Percentiles rank a stretch among this genome's conserved stretches.
phyloP scores from a whole-genome alignment of 2,888 invertebrate genomes.

The Mellilla xanthometata region DNA sequence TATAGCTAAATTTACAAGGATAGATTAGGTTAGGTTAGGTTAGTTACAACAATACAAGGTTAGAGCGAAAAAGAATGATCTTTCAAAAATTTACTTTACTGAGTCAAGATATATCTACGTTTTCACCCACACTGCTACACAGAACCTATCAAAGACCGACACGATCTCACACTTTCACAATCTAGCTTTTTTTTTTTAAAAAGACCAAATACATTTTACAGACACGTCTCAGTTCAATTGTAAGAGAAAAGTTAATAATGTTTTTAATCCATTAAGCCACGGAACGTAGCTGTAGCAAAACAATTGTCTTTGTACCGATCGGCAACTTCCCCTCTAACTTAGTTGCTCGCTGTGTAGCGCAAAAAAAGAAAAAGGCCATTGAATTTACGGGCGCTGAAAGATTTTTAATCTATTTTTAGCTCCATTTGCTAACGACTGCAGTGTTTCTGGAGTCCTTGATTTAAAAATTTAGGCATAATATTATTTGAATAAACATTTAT shows the following conservation, averaged over 20 bases:
- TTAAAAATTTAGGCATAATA: neutral
- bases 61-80: too few species aligned
- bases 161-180: too few species aligned
- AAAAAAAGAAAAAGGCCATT: conserved; percentile 8
- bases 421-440: too few species aligned
- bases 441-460: neutral
- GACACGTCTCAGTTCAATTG: conserved; percentile 1
- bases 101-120: too few species aligned
- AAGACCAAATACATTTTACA: neutral
- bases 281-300: conserved; percentile 16
- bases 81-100: too few species aligned
- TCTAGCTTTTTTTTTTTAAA: too few species aligned
- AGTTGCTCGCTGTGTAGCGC: conserved; percentile 5
- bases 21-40: too few species aligned
- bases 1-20: too few species aligned
- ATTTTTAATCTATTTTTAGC: conserved; percentile 1
- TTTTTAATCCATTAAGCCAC: conserved; percentile 24
- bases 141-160: too few species aligned
- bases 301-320: conserved; percentile 29
- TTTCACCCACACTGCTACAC: too few species aligned
- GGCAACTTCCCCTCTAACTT: conserved; percentile 10
- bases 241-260: conserved; percentile 10
- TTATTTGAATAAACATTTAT: too few species aligned
- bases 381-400: conserved; percentile 6
- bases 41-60: too few species aligned